Percentiles rank a stretch among this genome's conserved stretches.
Evolutionary conservation across 2,113 vertebrate species (phyloP).

Genomic region (Oceanites oceanicus): DNA sequence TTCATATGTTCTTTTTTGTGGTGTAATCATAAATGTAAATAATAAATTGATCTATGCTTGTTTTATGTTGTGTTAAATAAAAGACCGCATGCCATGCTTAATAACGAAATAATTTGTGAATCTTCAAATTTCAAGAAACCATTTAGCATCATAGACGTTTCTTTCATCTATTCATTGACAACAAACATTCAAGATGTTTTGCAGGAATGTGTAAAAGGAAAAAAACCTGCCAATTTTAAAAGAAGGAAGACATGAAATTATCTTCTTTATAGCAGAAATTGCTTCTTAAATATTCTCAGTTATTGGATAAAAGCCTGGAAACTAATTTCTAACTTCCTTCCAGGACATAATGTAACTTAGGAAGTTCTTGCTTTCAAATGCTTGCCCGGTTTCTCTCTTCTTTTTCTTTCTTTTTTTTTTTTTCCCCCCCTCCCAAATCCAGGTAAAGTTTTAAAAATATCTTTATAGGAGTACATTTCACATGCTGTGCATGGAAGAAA

Average conservation of each 20-base stretch:
- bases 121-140: neutral
- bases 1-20: neutral
- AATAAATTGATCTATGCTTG: neutral
- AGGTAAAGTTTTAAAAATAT: neutral
- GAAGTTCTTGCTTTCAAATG: neutral
- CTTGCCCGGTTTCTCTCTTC: neutral
- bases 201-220: neutral
- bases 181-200: neutral
- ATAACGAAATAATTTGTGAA: neutral
- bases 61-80: neutral
- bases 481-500: neutral
- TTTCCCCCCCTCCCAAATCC: too few species aligned
- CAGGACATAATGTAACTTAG: neutral
- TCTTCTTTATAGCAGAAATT: neutral
- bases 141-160: neutral
- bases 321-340: neutral
- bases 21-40: neutral
- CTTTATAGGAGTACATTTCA: neutral
- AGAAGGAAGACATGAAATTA: neutral
- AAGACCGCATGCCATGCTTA: neutral
- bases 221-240: neutral
- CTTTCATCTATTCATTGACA: neutral
- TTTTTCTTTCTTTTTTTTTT: neutral
- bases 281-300: neutral
- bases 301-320: neutral